A percentile compares a stretch with the other conserved stretches of the same genome.
These are phyloP conservation scores for Dipodomys spectabilis DNA, from an alignment of 2,113 vertebrate genomes.

Conservation along the genomic window DNA sequence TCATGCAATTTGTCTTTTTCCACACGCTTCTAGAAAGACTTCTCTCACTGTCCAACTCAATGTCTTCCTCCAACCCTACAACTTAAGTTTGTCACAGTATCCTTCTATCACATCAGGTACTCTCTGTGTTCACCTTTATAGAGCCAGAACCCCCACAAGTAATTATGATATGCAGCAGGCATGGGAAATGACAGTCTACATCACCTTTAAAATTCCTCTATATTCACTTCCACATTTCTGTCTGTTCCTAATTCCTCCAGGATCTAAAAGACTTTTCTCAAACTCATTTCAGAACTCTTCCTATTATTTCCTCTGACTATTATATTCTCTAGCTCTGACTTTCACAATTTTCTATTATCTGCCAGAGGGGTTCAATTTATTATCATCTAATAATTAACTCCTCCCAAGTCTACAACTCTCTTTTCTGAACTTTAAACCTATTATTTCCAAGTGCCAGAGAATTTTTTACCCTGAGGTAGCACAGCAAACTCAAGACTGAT, in stretches of 20 bases:
- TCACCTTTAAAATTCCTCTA: background rate
- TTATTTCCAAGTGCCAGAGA: slow-evolving; percentile 33
- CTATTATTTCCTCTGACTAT: background rate
- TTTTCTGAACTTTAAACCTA: background rate
- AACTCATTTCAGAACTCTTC: slow-evolving; percentile 18
- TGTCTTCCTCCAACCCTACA: background rate
- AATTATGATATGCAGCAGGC: background rate
- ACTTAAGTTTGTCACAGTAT: background rate
- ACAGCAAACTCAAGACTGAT: slow-evolving; percentile 24
- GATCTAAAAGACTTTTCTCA: slow-evolving; percentile 34
- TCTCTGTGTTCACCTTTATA: background rate
- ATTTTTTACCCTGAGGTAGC: slow-evolving; percentile 6
- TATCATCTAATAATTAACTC: background rate
- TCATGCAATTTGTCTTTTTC: background rate
- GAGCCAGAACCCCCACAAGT: background rate
- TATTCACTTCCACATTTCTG: background rate
- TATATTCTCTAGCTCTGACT: background rate
- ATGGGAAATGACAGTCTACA: background rate
- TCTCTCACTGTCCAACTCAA: background rate
- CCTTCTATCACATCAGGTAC: background rate
- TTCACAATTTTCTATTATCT: slow-evolving; percentile 25
- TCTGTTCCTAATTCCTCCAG: background rate
- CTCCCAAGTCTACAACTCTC: no score
- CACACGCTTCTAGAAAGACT: background rate
- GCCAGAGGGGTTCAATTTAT: background rate